These are phyloP conservation scores for Lepidocolaptes lacrymiger DNA, from an alignment of 2,797 vertebrate species.

Conservation along the genomic window DNA sequence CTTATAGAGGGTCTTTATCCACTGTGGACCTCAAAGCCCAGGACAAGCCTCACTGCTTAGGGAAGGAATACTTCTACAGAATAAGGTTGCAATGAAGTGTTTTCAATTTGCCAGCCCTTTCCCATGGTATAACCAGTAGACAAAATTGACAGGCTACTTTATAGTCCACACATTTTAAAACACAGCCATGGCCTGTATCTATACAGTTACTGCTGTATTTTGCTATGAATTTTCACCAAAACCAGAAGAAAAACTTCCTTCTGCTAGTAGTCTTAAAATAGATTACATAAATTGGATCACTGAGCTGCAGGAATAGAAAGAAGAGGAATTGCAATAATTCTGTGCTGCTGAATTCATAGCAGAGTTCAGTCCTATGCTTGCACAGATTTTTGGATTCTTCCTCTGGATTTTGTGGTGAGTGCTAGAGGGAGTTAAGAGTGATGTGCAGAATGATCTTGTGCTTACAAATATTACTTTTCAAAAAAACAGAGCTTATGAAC, in stretches of 20 bases:
- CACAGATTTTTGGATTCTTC: background rate
- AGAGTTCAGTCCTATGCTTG: background rate
- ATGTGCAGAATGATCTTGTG: background rate
- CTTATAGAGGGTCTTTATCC: background rate
- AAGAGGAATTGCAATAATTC: background rate
- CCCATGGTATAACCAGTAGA: background rate
- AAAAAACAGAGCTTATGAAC: background rate
- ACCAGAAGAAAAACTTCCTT: background rate
- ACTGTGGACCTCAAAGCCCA: background rate
- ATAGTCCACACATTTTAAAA: background rate
- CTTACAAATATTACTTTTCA: slow-evolving; percentile 49
- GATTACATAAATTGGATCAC: background rate
- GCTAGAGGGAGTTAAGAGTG: background rate
- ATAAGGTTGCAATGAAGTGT: background rate
- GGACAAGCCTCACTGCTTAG: background rate
- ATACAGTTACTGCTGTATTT: background rate
- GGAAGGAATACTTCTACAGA: background rate
- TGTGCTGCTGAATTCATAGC: background rate
- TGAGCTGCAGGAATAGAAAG: background rate
- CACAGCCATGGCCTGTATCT: background rate
- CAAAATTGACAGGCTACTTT: background rate
- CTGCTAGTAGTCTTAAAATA: background rate
- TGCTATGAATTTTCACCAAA: background rate
- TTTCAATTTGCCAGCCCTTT: background rate
- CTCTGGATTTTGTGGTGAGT: background rate